Percentiles rank a stretch among this genome's conserved stretches.
Evolutionary conservation across 1,140 invertebrate species (phyloP).

Genomic region (Anthonomus grandis): DNA sequence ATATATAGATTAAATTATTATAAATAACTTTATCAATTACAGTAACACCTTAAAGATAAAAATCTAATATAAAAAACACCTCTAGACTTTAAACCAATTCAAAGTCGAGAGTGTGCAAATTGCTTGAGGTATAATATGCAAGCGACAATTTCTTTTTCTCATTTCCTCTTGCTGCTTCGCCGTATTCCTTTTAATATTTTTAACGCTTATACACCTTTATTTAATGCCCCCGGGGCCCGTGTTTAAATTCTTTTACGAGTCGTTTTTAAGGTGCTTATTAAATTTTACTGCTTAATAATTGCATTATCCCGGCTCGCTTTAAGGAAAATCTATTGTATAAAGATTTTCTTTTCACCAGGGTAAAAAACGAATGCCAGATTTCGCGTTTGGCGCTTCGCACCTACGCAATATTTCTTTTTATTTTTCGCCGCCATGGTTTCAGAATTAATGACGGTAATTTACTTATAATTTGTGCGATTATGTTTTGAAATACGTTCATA

Average conservation of each 20-base stretch:
- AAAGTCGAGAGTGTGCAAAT: constrained; percentile 44
- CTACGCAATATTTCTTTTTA: constrained; percentile 22
- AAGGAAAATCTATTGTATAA: constrained; percentile 36
- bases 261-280: constrained; percentile 44
- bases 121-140: constrained; percentile 36
- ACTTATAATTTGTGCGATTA: constrained; percentile 19
- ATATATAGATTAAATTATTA: too few relatives aligned
- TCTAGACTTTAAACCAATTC: too few relatives aligned
- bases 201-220: constrained; percentile 44
- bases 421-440: constrained; percentile 15
- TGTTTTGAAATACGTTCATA: constrained; percentile 18
- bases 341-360: constrained; percentile 24
- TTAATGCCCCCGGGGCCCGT: constrained; percentile 35
- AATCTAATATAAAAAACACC: too few relatives aligned
- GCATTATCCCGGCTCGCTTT: constrained; percentile 31
- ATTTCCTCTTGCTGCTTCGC: constrained; percentile 26
- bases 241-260: constrained; percentile 36
- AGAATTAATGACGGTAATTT: constrained; percentile 23
- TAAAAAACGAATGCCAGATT: constrained; percentile 16
- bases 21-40: too few relatives aligned
- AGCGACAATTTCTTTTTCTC: constrained; percentile 37
- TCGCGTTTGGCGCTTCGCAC: constrained; percentile 17
- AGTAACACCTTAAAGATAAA: too few relatives aligned
- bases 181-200: constrained; percentile 36
- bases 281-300: constrained; percentile 43